Percentiles rank a stretch among this genome's conserved stretches.
Evolutionary conservation across 2,797 vertebrate species (phyloP).

Genomic region (Myotis vivesi): DNA sequence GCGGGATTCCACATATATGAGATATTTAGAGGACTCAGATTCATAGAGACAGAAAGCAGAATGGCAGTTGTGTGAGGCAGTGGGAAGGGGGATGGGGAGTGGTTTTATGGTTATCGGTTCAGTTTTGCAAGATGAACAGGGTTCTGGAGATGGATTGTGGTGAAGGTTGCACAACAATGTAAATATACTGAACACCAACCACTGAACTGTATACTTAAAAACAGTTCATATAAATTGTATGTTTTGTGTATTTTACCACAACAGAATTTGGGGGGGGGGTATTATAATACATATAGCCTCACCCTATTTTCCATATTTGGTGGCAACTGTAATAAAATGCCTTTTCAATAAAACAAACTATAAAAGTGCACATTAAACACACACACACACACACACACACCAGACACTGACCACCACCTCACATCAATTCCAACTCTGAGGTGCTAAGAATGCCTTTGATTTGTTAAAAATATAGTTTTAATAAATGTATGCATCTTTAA

Average conservation of each 20-base stretch:
- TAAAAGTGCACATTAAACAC: not conserved
- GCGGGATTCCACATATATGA: not conserved
- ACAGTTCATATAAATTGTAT: not conserved
- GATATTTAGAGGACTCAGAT: not conserved
- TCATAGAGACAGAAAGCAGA: not conserved
- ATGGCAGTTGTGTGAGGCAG: not conserved
- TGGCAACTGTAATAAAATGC: not conserved
- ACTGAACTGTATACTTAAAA: not conserved
- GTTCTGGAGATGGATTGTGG: not conserved
- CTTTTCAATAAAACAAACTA: not conserved
- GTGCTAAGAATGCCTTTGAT: not conserved
- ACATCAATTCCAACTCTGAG: not conserved
- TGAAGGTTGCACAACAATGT: not conserved
- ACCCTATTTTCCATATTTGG: not conserved
- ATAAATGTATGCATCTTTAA: too few relatives aligned
- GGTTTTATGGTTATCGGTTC: not conserved
- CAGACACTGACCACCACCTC: not conserved
- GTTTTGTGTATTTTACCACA: not conserved
- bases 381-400: not conserved
- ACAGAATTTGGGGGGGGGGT: not conserved
- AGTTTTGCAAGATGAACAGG: not conserved
- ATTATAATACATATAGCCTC: not conserved
- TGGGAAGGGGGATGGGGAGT: not conserved
- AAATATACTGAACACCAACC: not conserved
- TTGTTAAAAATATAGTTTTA: not conserved